A percentile compares a stretch with the other conserved stretches of the same genome.
phyloP scores from a whole-genome alignment of 2,113 vertebrate species.

The Serinus canaria region DNA sequence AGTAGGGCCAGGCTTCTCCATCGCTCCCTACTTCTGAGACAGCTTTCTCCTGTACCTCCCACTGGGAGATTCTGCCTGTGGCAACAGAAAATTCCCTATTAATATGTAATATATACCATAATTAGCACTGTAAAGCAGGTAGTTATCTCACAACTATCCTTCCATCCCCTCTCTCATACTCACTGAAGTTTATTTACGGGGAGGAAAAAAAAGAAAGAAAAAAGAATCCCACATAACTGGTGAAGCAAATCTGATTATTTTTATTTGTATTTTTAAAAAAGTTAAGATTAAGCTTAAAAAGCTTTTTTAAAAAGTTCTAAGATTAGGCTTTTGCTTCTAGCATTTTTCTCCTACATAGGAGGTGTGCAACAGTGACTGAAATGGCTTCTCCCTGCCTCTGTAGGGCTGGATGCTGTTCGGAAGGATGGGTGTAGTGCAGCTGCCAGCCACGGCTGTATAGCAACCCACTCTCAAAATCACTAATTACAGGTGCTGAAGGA shows the following conservation, averaged over 20 bases:
- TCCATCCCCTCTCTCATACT: neutral
- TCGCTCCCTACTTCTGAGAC: neutral
- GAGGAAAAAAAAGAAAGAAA: rapidly evolving
- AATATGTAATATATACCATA: slow-evolving; percentile 11
- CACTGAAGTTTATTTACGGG: neutral
- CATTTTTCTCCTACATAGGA: neutral
- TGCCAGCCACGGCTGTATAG: neutral
- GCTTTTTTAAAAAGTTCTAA: neutral
- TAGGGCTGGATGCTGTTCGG: neutral
- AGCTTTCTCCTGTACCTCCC: neutral
- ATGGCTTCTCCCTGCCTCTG: neutral
- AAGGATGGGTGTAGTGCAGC: neutral
- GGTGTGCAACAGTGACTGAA: neutral
- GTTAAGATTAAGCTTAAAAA: too few species aligned
- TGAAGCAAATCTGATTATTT: neutral
- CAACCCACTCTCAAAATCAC: neutral
- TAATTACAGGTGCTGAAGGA: neutral
- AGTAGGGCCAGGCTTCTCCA: neutral
- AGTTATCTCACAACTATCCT: neutral
- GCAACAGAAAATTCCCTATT: neutral
- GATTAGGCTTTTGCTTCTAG: neutral
- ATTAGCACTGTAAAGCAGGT: neutral
- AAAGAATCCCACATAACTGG: neutral
- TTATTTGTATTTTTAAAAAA: neutral
- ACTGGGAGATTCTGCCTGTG: neutral